These are phyloP conservation scores for Hippocampus abdominalis DNA, from an alignment of 2,113 vertebrate genomes.

Conservation along the genomic window DNA sequence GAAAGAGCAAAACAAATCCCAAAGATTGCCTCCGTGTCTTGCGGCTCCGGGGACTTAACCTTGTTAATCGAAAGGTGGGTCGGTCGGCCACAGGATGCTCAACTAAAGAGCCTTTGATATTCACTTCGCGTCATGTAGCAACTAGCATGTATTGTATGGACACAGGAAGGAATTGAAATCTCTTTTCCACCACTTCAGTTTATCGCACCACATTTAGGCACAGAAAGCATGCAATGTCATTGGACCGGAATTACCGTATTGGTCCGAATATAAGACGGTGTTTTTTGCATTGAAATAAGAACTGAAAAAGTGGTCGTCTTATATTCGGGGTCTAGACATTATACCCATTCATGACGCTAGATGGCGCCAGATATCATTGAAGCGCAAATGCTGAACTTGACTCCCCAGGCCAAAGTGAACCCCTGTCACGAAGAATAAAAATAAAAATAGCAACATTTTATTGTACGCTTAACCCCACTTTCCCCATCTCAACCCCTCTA, in stretches of 20 bases:
- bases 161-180: not conserved
- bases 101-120: constrained; percentile 6
- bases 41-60: constrained; percentile 18
- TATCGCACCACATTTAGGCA: not conserved
- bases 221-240: not conserved
- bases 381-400: no score
- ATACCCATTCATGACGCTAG: no score
- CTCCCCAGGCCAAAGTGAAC: no score
- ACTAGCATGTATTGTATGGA: not conserved
- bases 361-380: no score
- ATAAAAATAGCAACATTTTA: no score
- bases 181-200: not conserved
- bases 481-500: no score
- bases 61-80: constrained; percentile 7
- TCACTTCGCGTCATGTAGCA: not conserved
- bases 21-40: constrained; percentile 20
- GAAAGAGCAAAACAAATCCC: constrained; percentile 20
- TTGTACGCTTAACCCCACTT: no score
- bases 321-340: no score
- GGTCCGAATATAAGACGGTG: no score
- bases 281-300: no score
- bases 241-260: not conserved
- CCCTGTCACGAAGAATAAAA: no score
- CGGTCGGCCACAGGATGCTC: constrained; percentile 10
- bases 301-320: no score